Evolutionary conservation across 1,140 invertebrate genomes (phyloP), one percentile per base, ranked within the genome.

Genomic region (Ridgeia piscesae): DNA sequence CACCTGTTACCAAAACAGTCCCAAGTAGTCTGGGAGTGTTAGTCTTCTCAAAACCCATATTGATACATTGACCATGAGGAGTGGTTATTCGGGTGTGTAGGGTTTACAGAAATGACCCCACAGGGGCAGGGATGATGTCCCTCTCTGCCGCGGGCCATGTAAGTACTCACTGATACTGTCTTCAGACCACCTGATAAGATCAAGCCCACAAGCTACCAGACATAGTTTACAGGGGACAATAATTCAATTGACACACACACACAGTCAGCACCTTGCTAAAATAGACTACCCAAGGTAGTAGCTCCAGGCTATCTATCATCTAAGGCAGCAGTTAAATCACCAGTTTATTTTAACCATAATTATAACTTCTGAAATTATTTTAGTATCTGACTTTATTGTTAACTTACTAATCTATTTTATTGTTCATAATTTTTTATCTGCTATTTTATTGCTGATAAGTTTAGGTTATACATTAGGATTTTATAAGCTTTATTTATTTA

Each of bases 221-320:
- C 33, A 48, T 31, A 34, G 89, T 50, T 77, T 34, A 77, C 58
- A 77, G 27, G 2, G 58, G 58, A 27, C 8, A 77, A 21, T 90
- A 34, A 90, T 90, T 90, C 34, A 31, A 4, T 14, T 89, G 33
- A 17, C 33, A 33, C 89, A 91, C n/a, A n/a, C n/a, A 17, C 21
- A 77, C 21, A 34, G 77, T 34, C 93, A 50, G 91, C 96, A 96
- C 93, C 94, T 96, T 92, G 95, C 34, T 6, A 35, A n/a, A 92
- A 27, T 91, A 88, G 42, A 33, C 34, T n/a, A 34, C 33, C n/a
- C n/a, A n/a, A n/a, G n/a, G n/a, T n/a, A 77, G 14, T 92, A 91
- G 21, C 17, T 77, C 58, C 21, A 6, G 48, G 27, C 91, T 91
- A 42, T 34, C 58, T 92, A 92, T 21, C 42, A 42, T 11, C n/a